Evolutionary conservation across 2,113 vertebrate species (phyloP).

Genomic region (Boulengeromyrus knoepffleri): DNA sequence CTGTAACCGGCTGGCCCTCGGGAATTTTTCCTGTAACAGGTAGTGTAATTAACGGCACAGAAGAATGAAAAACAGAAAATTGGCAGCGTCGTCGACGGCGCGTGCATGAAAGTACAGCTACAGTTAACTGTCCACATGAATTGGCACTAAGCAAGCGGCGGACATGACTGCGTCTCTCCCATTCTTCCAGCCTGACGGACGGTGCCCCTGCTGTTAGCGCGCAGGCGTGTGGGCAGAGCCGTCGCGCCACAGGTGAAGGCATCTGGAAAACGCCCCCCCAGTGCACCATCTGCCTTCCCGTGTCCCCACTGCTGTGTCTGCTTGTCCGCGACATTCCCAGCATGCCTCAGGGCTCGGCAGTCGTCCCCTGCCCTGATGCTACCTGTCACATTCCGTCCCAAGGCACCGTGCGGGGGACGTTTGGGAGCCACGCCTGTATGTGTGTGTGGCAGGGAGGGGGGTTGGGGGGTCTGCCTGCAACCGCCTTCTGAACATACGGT

Average conservation of each 20-base stretch:
- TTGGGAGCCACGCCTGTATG: neutral
- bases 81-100: too few relatives aligned
- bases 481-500: neutral
- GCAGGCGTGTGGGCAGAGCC: neutral
- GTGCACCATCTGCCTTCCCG: constrained; percentile 1
- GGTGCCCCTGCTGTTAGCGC: neutral
- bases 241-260: neutral
- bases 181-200: neutral
- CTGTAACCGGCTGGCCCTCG: neutral
- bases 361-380: neutral
- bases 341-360: neutral
- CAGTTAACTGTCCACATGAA: neutral
- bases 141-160: neutral
- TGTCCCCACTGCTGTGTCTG: neutral
- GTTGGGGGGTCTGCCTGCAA: neutral
- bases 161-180: neutral
- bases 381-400: constrained; percentile 1
- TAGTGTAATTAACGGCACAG: neutral
- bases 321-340: constrained; percentile 7
- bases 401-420: neutral
- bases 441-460: neutral
- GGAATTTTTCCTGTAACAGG: neutral
- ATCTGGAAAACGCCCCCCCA: neutral
- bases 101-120: neutral
- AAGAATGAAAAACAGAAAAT: neutral